Evolutionary conservation across 1,140 invertebrate genomes (phyloP).

Genomic region (Drosophila teissieri): DNA sequence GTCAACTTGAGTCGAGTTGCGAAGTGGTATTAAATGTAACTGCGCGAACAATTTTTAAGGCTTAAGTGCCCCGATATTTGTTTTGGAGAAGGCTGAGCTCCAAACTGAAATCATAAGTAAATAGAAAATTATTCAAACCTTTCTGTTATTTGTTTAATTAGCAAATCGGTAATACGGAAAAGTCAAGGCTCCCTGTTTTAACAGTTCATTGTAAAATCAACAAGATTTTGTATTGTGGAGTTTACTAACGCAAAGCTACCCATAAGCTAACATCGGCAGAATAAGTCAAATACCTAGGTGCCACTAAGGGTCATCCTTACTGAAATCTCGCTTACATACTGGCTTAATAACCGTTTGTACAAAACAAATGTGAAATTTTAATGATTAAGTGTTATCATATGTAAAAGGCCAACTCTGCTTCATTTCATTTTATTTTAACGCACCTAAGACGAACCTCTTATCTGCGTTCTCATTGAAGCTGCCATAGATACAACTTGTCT

Average conservation of each 20-base stretch:
- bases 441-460: constrained; percentile 23
- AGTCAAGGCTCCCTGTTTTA: background rate
- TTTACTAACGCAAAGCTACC: no score
- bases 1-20: constrained; percentile 8
- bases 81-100: constrained; percentile 6
- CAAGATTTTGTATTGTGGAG: no score
- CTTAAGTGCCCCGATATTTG: constrained; percentile 31
- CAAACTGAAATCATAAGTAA: background rate
- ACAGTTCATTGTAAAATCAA: no score
- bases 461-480: constrained; percentile 24
- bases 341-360: no score
- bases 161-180: no score
- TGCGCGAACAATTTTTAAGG: constrained; percentile 37
- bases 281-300: no score
- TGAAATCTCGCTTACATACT: no score
- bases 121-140: constrained; percentile 11
- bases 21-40: constrained; percentile 22
- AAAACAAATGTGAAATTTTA: no score
- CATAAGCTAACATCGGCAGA: no score
- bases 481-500: constrained; percentile 43
- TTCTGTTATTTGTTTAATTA: background rate
- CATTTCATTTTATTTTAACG: constrained; percentile 35
- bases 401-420: constrained; percentile 1
- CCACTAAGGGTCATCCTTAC: no score
- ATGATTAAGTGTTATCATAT: background rate